Evolutionary conservation across 2,797 vertebrate genomes (phyloP), one percentile per base, ranked within the genome.

Genomic region (Cottoperca gobio): DNA sequence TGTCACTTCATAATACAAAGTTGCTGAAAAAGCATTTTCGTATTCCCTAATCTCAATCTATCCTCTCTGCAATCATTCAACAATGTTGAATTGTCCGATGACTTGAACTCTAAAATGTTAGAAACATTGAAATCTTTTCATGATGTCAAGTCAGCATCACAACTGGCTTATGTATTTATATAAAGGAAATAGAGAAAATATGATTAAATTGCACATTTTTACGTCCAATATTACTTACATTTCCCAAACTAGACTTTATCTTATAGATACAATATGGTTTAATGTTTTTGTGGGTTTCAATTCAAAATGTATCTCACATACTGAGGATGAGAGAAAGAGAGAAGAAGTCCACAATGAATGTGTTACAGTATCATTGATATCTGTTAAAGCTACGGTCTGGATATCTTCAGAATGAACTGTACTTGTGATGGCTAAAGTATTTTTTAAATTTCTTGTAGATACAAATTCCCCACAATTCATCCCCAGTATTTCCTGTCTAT

Each of bases 301-400:
- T 43, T 68, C 24, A 60, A 31, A 42, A 42, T 60, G 12, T 49
- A 26, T 35, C 33, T 23, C 8, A 54, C 4, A 7, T 11, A 19
- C 31, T 52, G 26, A 26, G 26, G 26, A 26, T 35, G 53, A 48
- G 19, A 71, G 17, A 59, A 46, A 66, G 4, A 19, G 12, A 64
- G 19, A 26, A 65, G 33, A 17, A 23, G 16, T 35, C 13, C 17
- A 40, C 37, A 42, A 46, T 70, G 63, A 16, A 49, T 48, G 31
- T 54, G n/a, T 62, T 24, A 68, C 21, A 45, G 6, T 53, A 35
- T 66, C 16, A n/a, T 8, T 43, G 24, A 50, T 60, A 57, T 37
- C 21, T 26, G n/a, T 21, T 37, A 60, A 67, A 52, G 46, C 26
- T 42, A 43, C 71, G 2, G 24, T 50, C 33, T 10, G 26, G 19